Base-by-base conservation (phyloP, 2,888 invertebrate species). In the Mactromeris polynyma region DNA sequence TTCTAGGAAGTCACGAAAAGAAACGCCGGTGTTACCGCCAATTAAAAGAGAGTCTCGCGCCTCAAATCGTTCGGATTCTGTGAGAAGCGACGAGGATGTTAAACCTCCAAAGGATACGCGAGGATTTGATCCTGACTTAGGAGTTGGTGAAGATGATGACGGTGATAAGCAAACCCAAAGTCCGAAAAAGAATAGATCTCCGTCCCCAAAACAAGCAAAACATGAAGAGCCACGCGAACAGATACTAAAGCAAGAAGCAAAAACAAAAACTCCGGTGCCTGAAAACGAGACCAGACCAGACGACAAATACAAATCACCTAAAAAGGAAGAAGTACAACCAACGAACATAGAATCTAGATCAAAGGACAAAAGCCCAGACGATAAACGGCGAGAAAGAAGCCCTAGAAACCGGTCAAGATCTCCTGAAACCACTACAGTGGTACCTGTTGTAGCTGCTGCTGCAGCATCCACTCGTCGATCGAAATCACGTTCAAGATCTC, bases 21-120 rank as follows among this genome's bases (percentile, higher is more conserved):
- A 86, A 54, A 92, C 92, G 0, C 92, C 92, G 17, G 88, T 92
- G 4, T 77, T 92, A n/a, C 92, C 92, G 31, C 92, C 92, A 14
- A 92, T 92, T 33, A 58, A 86, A 33, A 90, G 86, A 54, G 88
- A 88, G 9, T 84, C 84, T 21, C 81, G 81, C 1, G 42, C 42
- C 1, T 54, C 82, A 11, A 51, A 40, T 19, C 79, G 86, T 19
- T 81, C 83, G 3, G 82, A 26, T 7, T 85, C 87, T 3, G 54
- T 77, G 0, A 33, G 58, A 19, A 84, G 83, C n/a, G 73, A 36
- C 3, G 85, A 87, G 0, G 90, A 87, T 9, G 82, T 92, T 69
- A 85, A 88, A 51, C 90, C 92, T 0, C 92, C 92, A 19, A 89
- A 88, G 73, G 92, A 92, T 36, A 90, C 40, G 26, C 89, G 92